Evolutionary conservation across 2,113 vertebrate species (phyloP).

Genomic region (Crotalus viridis): DNA sequence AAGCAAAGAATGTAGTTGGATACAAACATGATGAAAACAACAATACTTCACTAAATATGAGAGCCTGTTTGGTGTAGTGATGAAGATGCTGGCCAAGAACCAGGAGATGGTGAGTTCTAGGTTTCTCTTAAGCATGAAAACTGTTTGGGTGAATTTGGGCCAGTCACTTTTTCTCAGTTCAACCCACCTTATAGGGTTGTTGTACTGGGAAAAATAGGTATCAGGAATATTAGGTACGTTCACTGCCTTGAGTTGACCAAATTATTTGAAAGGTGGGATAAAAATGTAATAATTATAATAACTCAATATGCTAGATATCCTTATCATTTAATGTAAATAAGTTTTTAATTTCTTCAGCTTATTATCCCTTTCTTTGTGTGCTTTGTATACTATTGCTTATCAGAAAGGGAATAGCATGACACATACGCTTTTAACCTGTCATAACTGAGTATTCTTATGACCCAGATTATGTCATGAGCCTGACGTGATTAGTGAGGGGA

Average conservation of each 20-base stretch:
- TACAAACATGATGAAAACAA: not conserved
- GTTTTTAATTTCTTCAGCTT: not conserved
- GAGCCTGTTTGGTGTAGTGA: not conserved
- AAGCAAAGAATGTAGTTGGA: not conserved
- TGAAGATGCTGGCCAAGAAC: not conserved
- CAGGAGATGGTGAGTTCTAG: not conserved
- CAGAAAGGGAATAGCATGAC: not conserved
- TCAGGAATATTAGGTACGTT: not conserved
- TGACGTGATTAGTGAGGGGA: not conserved
- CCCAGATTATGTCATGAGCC: not conserved
- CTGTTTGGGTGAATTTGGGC: not conserved
- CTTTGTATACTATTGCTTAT: not conserved
- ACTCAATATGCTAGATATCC: not conserved
- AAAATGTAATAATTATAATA: not conserved
- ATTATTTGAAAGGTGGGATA: not conserved
- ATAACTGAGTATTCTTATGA: not conserved
- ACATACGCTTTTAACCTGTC: not conserved
- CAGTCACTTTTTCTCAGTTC: not conserved
- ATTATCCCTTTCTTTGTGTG: not conserved
- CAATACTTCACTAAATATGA: not conserved
- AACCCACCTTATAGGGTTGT: not conserved
- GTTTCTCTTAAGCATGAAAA: not conserved
- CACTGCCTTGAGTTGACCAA: not conserved
- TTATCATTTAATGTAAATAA: not conserved
- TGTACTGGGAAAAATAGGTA: not conserved